A percentile compares a stretch with the other conserved stretches of the same genome.
These are phyloP conservation scores for Colius striatus DNA, from an alignment of 2,113 vertebrate genomes.

Conservation along the genomic window DNA sequence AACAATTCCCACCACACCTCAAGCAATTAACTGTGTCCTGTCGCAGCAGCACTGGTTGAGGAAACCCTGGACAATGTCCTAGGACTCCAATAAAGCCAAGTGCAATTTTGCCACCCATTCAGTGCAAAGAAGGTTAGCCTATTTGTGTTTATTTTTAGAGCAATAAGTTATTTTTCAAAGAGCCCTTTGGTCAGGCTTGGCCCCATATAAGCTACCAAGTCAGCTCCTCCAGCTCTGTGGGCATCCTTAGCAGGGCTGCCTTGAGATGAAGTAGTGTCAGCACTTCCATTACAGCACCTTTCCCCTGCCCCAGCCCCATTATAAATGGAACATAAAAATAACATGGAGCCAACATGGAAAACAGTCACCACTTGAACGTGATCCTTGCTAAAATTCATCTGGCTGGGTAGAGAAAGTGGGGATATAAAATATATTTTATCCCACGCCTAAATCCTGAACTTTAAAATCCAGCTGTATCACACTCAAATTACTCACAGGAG, in stretches of 20 bases:
- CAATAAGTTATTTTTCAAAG: constrained; percentile 11
- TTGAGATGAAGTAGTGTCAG: not conserved
- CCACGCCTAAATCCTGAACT: not conserved
- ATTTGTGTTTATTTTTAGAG: constrained; percentile 22
- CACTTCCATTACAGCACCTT: constrained; percentile 13
- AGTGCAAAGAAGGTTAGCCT: not conserved
- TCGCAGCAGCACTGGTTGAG: not conserved
- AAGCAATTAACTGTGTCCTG: not conserved
- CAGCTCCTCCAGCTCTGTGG: not conserved
- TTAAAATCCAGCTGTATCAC: constrained; percentile 11
- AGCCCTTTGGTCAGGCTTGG: not conserved
- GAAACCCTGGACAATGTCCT: not conserved
- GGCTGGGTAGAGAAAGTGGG: not conserved
- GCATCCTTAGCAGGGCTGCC: not conserved
- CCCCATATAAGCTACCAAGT: not conserved
- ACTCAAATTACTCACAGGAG: not conserved
- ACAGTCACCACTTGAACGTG: not conserved
- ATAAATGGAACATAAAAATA: constrained; percentile 1
- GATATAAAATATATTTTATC: not conserved
- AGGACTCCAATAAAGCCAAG: not conserved
- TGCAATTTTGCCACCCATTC: not conserved
- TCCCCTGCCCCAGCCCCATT: not conserved
- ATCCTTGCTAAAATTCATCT: constrained; percentile 12
- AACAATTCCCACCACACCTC: not conserved
- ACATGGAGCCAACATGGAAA: not conserved